phyloP scores from a whole-genome alignment of 2,113 vertebrate genomes.

The Chrysochloris asiatica region DNA sequence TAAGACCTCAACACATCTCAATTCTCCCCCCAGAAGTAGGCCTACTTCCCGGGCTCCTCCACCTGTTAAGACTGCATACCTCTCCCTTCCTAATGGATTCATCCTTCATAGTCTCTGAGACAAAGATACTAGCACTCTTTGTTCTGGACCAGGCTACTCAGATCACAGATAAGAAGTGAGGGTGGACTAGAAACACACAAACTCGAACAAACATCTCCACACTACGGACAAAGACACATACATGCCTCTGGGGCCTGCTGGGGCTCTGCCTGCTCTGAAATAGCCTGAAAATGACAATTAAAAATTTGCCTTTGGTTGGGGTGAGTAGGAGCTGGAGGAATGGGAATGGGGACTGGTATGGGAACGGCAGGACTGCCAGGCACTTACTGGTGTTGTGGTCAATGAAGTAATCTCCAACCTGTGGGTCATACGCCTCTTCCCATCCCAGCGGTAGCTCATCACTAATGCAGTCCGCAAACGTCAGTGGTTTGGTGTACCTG shows the following conservation, averaged over 20 bases:
- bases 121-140: background rate
- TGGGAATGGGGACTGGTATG: background rate
- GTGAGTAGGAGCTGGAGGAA: background rate
- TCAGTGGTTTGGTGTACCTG: slow-evolving; percentile 98
- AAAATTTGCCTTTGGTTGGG: slow-evolving; percentile 16
- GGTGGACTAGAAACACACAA: background rate
- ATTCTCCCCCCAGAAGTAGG: background rate
- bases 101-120: background rate
- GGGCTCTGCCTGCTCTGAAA: background rate
- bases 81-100: background rate
- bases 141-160: background rate
- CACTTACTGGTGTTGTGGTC: slow-evolving; percentile 99
- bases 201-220: background rate
- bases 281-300: background rate
- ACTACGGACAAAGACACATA: rapidly evolving
- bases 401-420: slow-evolving; percentile 96
- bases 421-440: slow-evolving; percentile 96
- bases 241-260: background rate
- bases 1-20: background rate
- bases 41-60: background rate
- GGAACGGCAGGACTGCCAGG: background rate
- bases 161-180: background rate
- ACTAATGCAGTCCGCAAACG: slow-evolving; percentile 98
- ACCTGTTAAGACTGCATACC: background rate
- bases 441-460: slow-evolving; percentile 97